Evolutionary conservation across 2,113 vertebrate genomes (phyloP).

Genomic region (Mionectes macconnelli): DNA sequence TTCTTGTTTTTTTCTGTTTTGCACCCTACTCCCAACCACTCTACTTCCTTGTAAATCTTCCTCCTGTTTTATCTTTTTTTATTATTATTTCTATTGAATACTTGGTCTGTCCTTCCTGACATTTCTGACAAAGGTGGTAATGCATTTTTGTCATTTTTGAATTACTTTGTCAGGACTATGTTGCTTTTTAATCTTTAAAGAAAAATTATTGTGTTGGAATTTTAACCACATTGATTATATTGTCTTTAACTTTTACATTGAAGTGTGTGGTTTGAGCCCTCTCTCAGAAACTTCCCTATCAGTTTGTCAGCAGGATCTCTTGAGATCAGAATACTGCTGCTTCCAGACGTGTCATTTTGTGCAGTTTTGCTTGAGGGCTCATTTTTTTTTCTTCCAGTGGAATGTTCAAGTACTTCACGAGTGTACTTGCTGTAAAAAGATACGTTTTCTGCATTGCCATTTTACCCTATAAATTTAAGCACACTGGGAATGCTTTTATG

Average conservation of each 20-base stretch:
- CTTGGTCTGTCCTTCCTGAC: background rate
- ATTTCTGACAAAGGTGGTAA: background rate
- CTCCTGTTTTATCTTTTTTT: background rate
- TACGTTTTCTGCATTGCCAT: background rate
- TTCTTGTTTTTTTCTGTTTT: background rate
- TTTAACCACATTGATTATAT: background rate
- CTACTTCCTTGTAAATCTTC: background rate
- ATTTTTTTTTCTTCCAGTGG: background rate
- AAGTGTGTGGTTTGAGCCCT: background rate
- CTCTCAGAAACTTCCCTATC: background rate
- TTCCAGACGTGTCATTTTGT: background rate
- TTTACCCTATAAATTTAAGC: background rate
- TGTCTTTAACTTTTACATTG: background rate
- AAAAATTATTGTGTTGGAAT: background rate
- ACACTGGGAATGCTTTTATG: background rate
- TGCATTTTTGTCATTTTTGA: background rate
- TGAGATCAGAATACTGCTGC: background rate
- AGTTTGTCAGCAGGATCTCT: background rate
- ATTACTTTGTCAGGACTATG: background rate
- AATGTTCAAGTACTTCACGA: background rate
- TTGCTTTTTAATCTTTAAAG: background rate
- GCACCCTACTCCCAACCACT: rapidly evolving
- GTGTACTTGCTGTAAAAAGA: background rate
- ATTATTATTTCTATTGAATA: background rate
- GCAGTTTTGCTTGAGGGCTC: background rate